Conservation (phyloP, 2,888 invertebrate species). For the Epirrhoe alternata region DNA sequence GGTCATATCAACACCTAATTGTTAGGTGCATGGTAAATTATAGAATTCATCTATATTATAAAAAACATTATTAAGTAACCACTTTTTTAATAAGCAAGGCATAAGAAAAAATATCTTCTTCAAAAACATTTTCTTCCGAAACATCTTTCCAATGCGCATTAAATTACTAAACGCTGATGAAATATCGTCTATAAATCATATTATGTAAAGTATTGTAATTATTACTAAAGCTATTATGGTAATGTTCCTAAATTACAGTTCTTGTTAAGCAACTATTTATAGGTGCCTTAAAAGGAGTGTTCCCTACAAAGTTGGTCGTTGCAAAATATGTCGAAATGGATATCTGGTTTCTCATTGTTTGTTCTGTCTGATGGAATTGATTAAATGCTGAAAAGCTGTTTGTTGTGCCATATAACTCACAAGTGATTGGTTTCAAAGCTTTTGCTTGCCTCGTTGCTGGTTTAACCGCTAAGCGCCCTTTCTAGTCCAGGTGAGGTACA, state of each 20-base stretch:
- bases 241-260: conserved; percentile 34
- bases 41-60: no score
- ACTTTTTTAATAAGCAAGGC: neutral
- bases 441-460: neutral
- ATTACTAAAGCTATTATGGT: conserved; percentile 29
- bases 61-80: neutral
- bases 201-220: conserved; percentile 32
- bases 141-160: neutral
- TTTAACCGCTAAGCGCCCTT: neutral
- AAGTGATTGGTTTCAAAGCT: conserved; percentile 7
- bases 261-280: conserved; percentile 32
- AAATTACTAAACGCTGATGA: conserved; percentile 14
- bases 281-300: conserved; percentile 29
- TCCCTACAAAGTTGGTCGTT: conserved; percentile 24
- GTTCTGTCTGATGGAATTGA: conserved; percentile 26
- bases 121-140: neutral
- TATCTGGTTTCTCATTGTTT: conserved; percentile 33
- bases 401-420: conserved; percentile 1
- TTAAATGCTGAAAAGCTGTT: conserved; percentile 29
- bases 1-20: no score
- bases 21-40: no score
- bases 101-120: neutral
- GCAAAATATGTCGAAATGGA: conserved; percentile 34
- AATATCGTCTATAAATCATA: conserved; percentile 19
- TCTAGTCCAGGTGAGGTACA: neutral